Evolutionary conservation across 1,140 invertebrate species (phyloP).

Genomic region (Adoxophyes honmai): DNA sequence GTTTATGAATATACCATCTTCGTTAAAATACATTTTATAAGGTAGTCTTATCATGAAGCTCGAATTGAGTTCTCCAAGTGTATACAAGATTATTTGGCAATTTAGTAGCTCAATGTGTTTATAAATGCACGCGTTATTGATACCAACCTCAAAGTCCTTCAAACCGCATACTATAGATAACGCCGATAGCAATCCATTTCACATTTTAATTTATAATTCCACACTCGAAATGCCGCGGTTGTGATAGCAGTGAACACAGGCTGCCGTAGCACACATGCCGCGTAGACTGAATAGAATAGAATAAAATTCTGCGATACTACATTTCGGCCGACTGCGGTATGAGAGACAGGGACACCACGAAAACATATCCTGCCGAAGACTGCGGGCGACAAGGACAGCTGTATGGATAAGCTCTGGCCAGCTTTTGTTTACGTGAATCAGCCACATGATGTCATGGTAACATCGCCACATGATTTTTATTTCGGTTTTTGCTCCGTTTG

Average conservation of each 20-base stretch:
- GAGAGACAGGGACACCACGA: slow-evolving; percentile 35
- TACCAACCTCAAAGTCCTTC: slow-evolving; percentile 5
- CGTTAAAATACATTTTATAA: too few relatives aligned
- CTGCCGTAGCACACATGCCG: background rate
- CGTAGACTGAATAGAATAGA: slow-evolving; percentile 11
- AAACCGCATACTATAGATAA: background rate
- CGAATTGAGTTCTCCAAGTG: too few relatives aligned
- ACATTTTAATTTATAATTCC: slow-evolving; percentile 9
- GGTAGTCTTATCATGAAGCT: too few relatives aligned
- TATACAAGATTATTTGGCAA: too few relatives aligned
- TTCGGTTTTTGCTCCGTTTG: slow-evolving; percentile 16
- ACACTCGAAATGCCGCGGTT: background rate
- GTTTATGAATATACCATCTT: too few relatives aligned
- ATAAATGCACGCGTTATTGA: background rate
- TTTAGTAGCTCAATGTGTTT: too few relatives aligned
- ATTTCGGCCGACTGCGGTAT: background rate
- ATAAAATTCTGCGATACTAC: background rate
- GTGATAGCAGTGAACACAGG: background rate
- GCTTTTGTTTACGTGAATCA: slow-evolving; percentile 46
- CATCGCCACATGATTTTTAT: slow-evolving; percentile 30
- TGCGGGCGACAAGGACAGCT: slow-evolving; percentile 28
- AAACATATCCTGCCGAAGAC: slow-evolving; percentile 28
- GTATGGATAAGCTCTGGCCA: slow-evolving; percentile 3
- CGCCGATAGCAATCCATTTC: background rate
- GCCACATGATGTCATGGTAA: slow-evolving; percentile 60